A percentile compares a stretch with the other conserved stretches of the same genome.
These are phyloP conservation scores for Ramphastos sulfuratus DNA, from an alignment of 2,113 vertebrate species.

Conservation along the genomic window DNA sequence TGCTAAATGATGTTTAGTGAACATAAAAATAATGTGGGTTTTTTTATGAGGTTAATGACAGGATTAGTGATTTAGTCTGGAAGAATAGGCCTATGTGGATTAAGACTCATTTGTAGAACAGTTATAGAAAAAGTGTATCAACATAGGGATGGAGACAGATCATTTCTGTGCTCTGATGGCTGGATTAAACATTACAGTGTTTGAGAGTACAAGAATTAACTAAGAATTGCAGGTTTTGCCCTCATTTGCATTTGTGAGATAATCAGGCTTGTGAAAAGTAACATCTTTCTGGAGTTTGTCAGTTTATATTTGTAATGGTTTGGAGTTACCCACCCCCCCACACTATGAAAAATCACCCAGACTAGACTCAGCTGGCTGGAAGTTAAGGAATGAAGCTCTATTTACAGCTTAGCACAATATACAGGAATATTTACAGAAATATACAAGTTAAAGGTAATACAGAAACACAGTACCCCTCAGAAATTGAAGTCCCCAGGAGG, in stretches of 20 bases:
- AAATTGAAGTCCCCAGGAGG: no score
- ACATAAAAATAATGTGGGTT: not conserved
- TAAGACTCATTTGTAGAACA: conserved; percentile 26
- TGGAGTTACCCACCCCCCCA: no score
- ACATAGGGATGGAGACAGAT: not conserved
- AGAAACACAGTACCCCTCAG: no score
- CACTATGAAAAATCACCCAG: no score
- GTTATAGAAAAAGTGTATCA: not conserved
- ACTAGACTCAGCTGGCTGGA: no score
- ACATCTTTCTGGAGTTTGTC: not conserved
- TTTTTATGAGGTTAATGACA: conserved; percentile 36
- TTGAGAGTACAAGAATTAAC: not conserved
- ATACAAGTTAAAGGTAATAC: no score
- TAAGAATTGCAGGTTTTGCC: not conserved
- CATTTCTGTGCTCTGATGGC: not conserved
- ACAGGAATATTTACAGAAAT: no score
- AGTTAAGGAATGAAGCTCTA: no score
- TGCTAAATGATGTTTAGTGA: not conserved
- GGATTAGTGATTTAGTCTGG: conserved; percentile 45
- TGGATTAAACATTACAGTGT: not conserved
- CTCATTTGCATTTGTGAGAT: not conserved
- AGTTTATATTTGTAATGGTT: not conserved
- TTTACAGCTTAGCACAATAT: no score
- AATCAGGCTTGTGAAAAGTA: not conserved
- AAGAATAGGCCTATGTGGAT: not conserved